Evolutionary conservation across 1,140 invertebrate genomes (phyloP).

Genomic region (Oryzaephilus surinamensis): DNA sequence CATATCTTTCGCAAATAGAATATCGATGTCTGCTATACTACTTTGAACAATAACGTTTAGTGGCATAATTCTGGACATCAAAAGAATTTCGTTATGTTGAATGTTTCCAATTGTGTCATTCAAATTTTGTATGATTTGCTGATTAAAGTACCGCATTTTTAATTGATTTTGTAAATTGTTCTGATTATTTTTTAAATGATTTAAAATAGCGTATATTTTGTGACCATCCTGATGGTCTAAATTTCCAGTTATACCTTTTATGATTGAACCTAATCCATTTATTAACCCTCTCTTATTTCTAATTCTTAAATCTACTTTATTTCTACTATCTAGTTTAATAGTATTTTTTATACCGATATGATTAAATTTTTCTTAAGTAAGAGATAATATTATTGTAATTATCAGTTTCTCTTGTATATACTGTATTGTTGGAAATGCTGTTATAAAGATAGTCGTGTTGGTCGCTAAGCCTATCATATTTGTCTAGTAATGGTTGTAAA

Average conservation of each 20-base stretch:
- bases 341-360: too few species aligned
- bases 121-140: neutral
- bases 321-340: too few species aligned
- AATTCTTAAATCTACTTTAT: too few species aligned
- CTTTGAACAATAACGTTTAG: neutral
- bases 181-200: slow-evolving; percentile 14
- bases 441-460: neutral
- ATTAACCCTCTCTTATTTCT: slow-evolving; percentile 24
- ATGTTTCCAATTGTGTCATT: neutral
- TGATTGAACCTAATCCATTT: slow-evolving; percentile 21
- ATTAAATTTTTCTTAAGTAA: too few species aligned
- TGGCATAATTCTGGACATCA: neutral
- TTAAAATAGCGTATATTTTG: slow-evolving; percentile 16
- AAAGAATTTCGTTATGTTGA: neutral
- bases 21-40: neutral
- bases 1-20: neutral
- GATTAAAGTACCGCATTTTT: neutral
- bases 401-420: too few species aligned
- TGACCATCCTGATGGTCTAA: slow-evolving; percentile 23
- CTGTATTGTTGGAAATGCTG: neutral
- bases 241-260: slow-evolving; percentile 25
- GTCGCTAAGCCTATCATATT: neutral
- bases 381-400: too few species aligned
- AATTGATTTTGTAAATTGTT: slow-evolving; percentile 4
- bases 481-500: neutral